Percentiles rank a stretch among this genome's conserved stretches.
Conservation (phyloP, 2,113 vertebrate genomes). For the Bos javanicus region DNA sequence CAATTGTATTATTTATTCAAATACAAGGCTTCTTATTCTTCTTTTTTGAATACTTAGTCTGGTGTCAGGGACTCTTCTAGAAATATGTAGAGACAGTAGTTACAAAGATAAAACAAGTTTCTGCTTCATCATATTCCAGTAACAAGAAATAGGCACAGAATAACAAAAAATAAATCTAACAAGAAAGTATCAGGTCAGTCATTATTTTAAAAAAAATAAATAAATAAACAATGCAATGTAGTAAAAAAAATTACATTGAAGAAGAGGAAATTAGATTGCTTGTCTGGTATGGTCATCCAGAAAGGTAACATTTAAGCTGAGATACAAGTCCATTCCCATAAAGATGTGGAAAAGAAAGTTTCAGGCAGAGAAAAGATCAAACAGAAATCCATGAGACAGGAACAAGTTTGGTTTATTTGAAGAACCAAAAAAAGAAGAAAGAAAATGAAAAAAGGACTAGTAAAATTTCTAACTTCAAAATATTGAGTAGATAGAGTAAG, state of each 20-base stretch:
- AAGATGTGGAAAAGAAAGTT: neutral
- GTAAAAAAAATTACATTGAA: neutral
- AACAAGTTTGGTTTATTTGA: neutral
- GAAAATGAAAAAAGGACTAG: neutral
- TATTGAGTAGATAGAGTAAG: neutral
- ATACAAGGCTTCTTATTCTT: neutral
- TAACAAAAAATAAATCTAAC: neutral
- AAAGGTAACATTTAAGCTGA: neutral
- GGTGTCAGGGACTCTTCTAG: neutral
- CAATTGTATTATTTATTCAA: neutral
- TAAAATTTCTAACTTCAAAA: neutral
- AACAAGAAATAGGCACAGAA: neutral
- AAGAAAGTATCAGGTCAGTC: neutral
- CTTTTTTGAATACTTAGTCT: neutral
- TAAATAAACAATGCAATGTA: neutral
- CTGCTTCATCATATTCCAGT: neutral
- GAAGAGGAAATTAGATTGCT: neutral
- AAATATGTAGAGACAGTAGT: neutral
- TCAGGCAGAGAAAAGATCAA: neutral
- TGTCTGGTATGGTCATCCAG: neutral
- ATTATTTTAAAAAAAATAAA: neutral
- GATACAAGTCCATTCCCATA: neutral
- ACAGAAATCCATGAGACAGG: neutral
- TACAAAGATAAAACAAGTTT: neutral
- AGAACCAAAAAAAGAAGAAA: neutral